These are phyloP conservation scores for Drosophila insularis DNA, from an alignment of 1,140 invertebrate species.

Conservation along the genomic window DNA sequence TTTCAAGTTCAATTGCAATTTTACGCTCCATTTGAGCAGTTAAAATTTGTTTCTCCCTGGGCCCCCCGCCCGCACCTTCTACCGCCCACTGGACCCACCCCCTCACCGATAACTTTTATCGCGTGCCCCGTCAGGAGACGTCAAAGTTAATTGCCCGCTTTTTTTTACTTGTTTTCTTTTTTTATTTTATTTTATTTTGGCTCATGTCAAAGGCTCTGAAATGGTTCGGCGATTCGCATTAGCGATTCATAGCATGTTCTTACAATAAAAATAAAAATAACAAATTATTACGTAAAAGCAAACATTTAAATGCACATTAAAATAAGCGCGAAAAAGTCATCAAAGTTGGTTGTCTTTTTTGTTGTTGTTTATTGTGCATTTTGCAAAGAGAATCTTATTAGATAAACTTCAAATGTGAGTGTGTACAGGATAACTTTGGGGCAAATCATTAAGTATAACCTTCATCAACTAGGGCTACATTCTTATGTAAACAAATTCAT, in stretches of 20 bases:
- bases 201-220: conserved; percentile 38
- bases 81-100: not conserved
- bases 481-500: no score
- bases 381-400: conserved; percentile 3
- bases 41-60: conserved; percentile 29
- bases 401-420: not conserved
- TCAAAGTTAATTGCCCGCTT: conserved; percentile 64
- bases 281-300: conserved; percentile 63
- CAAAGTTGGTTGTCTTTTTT: not conserved
- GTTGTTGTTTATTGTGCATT: not conserved
- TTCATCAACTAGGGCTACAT: not conserved
- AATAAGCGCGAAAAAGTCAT: conserved; percentile 43
- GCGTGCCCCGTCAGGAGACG: conserved; percentile 57
- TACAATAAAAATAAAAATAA: conserved; percentile 71
- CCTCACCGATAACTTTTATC: conserved; percentile 49
- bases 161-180: conserved; percentile 18
- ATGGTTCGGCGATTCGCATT: conserved; percentile 36
- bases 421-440: no score
- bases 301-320: conserved; percentile 63
- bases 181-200: conserved; percentile 22
- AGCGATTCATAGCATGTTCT: conserved; percentile 58
- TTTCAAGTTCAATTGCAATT: conserved; percentile 64
- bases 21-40: conserved; percentile 64
- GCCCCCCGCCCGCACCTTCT: not conserved
- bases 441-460: not conserved